Base-by-base conservation (phyloP, 2,113 vertebrate species). In the Tychaedon coryphoeus region DNA sequence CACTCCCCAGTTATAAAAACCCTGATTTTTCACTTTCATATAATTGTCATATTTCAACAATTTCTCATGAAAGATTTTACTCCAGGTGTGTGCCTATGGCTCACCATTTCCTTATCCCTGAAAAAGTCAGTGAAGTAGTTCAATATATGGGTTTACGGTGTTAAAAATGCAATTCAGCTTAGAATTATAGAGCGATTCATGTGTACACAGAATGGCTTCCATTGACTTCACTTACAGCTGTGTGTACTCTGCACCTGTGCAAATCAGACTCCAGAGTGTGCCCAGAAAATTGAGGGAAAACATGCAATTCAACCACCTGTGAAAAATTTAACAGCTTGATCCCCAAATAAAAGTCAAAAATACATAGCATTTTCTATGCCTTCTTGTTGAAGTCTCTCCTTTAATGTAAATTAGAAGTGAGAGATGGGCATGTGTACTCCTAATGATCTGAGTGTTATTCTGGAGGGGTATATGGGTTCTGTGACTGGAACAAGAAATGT, bases 191-290 rank as follows among this genome's bases (percentile, higher is more conserved):
- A 86, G 24, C 19, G 9, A 92, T 94, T 95, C 42, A 70, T 83
- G 42, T 70, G 86, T 86, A 92, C 83, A 74, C 26, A 67, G 64
- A 72, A 74, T 47, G 58, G 79, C 72, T 90, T 90, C 93, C 86
- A 88, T 33, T 88, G 86, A 77, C 91, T 95, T 88, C 60, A 58
- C 72, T 91, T 86, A 69, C 94, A 94, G 95, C 92, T 95, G 88
- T 93, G 86, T 92, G 64, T 94, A 86, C 64, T 51, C 64, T 92
- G 91, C 91, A 95, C 94, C 96, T 97, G 95, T 93, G 83, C 69
- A 94, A 96, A 94, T 83, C 72, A 88, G 67, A 58, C 67, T 90
- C 58, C 78, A 88, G 74, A 93, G 56, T 40, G 64, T 73, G 88
- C 75, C 72, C 83, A 86, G 82, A 91, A 92, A 94, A 77, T 64